A percentile compares a stretch with the other conserved stretches of the same genome.
Evolutionary conservation across 2,797 vertebrate species (phyloP).

Genomic region (Melanotaenia pygmaea): DNA sequence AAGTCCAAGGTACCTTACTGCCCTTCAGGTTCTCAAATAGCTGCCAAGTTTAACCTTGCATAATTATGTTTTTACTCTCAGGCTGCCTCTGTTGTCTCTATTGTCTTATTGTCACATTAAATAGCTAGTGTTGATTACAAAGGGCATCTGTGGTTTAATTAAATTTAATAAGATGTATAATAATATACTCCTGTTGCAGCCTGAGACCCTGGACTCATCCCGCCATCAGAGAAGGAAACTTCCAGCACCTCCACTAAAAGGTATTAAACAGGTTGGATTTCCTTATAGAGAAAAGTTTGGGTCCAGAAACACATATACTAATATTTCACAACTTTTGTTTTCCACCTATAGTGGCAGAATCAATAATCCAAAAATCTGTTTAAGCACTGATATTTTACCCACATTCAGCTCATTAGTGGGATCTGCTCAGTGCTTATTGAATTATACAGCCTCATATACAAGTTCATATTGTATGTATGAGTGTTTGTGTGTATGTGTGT

Average conservation of each 20-base stretch:
- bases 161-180: neutral
- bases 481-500: neutral
- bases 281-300: neutral
- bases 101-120: neutral
- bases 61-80: neutral
- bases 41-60: neutral
- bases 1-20: slow-evolving; percentile 85
- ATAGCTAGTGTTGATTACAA: neutral
- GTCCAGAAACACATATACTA: neutral
- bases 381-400: neutral
- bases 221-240: slow-evolving; percentile 96
- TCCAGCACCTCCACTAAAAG: slow-evolving; percentile 92
- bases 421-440: neutral
- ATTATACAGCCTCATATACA: slow-evolving; percentile 14
- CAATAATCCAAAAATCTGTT: neutral
- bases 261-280: slow-evolving; percentile 66
- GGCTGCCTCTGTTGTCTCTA: neutral
- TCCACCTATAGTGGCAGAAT: neutral
- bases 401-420: neutral
- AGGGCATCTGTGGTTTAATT: neutral
- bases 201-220: slow-evolving; percentile 94
- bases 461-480: neutral
- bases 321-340: neutral
- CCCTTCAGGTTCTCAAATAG: neutral
- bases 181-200: slow-evolving; percentile 74